Percentiles rank a stretch among this genome's conserved stretches.
These are phyloP conservation scores for Crocodylus rhombifer DNA, from an alignment of 2,797 vertebrate species.

Conservation along the genomic window DNA sequence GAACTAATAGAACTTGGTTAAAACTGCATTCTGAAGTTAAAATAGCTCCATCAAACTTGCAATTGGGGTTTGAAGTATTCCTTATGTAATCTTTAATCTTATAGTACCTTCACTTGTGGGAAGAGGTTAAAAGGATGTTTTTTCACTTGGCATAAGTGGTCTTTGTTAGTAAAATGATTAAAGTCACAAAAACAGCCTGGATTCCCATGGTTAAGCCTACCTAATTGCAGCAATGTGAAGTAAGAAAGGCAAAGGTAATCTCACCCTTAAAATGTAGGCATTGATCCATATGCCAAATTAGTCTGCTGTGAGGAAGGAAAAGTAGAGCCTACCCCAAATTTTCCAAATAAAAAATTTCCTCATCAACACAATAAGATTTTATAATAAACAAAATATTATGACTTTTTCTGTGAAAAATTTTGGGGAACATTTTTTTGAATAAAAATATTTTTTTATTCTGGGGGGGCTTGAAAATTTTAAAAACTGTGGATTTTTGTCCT, in stretches of 20 bases:
- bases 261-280: background rate
- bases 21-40: slow-evolving; percentile 13
- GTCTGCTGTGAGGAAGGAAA: background rate
- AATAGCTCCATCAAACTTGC: slow-evolving; percentile 7
- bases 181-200: background rate
- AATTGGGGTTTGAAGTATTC: background rate
- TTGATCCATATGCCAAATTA: background rate
- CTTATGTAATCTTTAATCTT: background rate
- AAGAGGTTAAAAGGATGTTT: background rate
- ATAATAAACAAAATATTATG: background rate
- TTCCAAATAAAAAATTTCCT: background rate
- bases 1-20: slow-evolving; percentile 27
- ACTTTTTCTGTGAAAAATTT: background rate
- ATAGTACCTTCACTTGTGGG: background rate
- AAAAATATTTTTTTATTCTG: rapidly evolving
- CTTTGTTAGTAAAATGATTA: background rate
- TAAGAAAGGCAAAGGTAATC: background rate
- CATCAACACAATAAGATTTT: background rate
- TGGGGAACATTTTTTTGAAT: rapidly evolving
- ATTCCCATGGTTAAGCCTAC: background rate
- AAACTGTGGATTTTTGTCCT: too few species aligned
- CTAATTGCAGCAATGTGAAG: background rate
- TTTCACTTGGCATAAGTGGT: background rate
- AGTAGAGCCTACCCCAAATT: background rate
- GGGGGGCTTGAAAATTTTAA: too few species aligned